Conservation (phyloP, 2,113 vertebrate genomes). For the Fulica atra region DNA sequence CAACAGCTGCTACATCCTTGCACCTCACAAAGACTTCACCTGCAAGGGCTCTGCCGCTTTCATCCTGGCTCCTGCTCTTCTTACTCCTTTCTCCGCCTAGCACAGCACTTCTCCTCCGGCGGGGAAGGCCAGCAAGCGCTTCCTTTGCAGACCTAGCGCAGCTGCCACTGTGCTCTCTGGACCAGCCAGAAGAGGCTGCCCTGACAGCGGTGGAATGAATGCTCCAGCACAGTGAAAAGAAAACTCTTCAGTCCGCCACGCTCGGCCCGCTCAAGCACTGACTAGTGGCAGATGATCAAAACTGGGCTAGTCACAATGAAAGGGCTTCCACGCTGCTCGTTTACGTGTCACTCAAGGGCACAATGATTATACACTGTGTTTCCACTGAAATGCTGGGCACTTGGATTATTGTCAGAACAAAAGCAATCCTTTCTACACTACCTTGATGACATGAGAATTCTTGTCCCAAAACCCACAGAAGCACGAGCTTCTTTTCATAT, state of each 20-base stretch:
- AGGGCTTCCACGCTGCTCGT: not conserved
- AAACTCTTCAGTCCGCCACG: slow-evolving; percentile 60
- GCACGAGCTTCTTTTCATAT: not conserved
- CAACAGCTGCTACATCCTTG: not conserved
- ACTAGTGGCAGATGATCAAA: slow-evolving; percentile 36
- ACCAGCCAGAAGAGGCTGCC: slow-evolving; percentile 78
- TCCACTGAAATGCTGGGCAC: not conserved
- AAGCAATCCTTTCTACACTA: not conserved
- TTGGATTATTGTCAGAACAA: not conserved
- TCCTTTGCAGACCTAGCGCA: not conserved
- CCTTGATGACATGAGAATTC: not conserved
- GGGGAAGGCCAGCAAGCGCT: slow-evolving; percentile 26
- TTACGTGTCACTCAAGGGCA: not conserved
- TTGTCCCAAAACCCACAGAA: not conserved
- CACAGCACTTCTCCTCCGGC: slow-evolving; percentile 25
- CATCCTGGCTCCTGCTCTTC: slow-evolving; percentile 68
- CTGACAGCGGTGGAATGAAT: slow-evolving; percentile 69
- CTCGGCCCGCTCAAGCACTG: slow-evolving; percentile 45
- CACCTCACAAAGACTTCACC: slow-evolving; percentile 67
- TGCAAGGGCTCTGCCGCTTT: slow-evolving; percentile 68
- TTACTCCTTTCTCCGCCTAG: slow-evolving; percentile 6
- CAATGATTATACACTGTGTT: not conserved
- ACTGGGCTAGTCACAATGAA: not conserved
- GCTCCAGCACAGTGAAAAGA: slow-evolving; percentile 71
- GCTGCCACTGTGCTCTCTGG: slow-evolving; percentile 48